Conservation (phyloP, 2,888 invertebrate species). For the Argynnis bischoffii region DNA sequence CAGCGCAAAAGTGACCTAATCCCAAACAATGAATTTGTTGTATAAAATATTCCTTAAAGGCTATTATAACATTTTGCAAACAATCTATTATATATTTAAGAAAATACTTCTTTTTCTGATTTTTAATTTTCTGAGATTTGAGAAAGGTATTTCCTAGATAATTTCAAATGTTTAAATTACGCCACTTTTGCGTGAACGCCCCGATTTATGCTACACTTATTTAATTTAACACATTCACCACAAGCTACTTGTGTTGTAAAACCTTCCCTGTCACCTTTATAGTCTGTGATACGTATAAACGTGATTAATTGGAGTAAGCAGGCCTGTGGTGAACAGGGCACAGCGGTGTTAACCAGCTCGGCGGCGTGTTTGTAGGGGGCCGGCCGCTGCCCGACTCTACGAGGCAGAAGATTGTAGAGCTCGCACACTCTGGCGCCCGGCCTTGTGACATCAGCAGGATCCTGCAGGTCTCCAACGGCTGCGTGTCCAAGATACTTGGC, state of each 20-base stretch:
- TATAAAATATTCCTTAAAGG: no score
- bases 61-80: no score
- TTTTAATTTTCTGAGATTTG: no score
- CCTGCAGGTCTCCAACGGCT: constrained; percentile 98
- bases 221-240: constrained; percentile 29
- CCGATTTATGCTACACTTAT: not conserved
- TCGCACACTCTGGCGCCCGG: constrained; percentile 96
- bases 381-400: constrained; percentile 98
- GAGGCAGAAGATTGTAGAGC: constrained; percentile 98
- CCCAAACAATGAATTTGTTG: no score
- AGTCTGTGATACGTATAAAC: constrained; percentile 44
- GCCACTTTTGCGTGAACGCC: not conserved
- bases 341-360: constrained; percentile 99
- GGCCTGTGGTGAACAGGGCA: constrained; percentile 90
- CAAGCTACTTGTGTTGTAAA: constrained; percentile 32
- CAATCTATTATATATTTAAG: no score
- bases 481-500: constrained; percentile 98
- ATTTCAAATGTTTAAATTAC: no score
- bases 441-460: constrained; percentile 99
- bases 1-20: no score
- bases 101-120: no score
- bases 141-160: no score
- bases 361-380: constrained; percentile 99
- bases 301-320: constrained; percentile 81
- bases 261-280: constrained; percentile 10